These are phyloP conservation scores for Nanorana parkeri DNA, from an alignment of 2,113 vertebrate genomes.

Conservation along the genomic window DNA sequence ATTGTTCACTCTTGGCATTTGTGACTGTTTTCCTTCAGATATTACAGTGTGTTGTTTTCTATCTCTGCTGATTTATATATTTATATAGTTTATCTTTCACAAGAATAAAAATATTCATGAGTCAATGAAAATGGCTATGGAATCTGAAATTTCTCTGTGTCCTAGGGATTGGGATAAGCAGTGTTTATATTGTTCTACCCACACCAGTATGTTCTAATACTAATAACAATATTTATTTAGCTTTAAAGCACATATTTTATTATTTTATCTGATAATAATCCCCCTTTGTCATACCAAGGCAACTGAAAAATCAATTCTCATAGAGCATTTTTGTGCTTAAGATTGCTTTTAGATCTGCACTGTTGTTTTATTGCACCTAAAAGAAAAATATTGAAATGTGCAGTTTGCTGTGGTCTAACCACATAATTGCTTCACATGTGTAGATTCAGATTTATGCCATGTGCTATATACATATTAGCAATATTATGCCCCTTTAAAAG, in stretches of 20 bases:
- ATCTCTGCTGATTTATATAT: slow-evolving; percentile 12
- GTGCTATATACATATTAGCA: neutral
- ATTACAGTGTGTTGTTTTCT: slow-evolving; percentile 35
- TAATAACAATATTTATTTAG: slow-evolving; percentile 5
- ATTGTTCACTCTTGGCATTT: slow-evolving; percentile 54
- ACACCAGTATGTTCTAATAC: neutral
- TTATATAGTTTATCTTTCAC: slow-evolving; percentile 12
- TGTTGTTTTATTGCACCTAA: too few relatives aligned
- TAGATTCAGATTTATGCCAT: neutral
- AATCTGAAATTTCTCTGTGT: slow-evolving; percentile 5
- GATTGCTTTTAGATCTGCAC: neutral
- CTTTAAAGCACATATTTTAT: neutral
- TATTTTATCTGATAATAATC: neutral
- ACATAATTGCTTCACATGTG: neutral
- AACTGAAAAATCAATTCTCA: neutral
- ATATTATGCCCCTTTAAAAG: too few relatives aligned
- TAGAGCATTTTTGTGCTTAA: neutral
- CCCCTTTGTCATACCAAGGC: neutral
- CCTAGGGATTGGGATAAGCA: neutral
- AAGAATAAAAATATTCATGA: slow-evolving; percentile 8
- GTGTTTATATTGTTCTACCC: slow-evolving; percentile 3
- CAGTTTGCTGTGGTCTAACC: neutral
- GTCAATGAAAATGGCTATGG: neutral
- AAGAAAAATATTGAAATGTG: neutral
- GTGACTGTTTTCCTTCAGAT: slow-evolving; percentile 6